Evolutionary conservation across 2,113 vertebrate species (phyloP).

Genomic region (Hydrochoerus hydrochaeris): DNA sequence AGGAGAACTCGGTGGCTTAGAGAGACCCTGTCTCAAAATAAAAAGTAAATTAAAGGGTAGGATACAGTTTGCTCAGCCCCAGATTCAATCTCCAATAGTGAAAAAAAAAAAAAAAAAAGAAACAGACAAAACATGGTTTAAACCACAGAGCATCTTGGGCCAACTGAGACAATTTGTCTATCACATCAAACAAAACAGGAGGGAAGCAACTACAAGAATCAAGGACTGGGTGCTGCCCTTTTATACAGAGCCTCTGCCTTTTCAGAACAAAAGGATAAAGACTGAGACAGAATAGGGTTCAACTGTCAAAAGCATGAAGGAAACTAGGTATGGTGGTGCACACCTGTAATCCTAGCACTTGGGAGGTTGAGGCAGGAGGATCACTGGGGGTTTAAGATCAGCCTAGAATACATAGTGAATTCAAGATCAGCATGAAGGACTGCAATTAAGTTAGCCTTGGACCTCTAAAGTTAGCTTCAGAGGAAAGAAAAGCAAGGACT

Average conservation of each 20-base stretch:
- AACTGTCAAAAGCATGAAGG: not conserved
- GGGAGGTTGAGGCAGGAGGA: too few species aligned
- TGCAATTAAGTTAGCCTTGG: not conserved
- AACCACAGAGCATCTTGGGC: not conserved
- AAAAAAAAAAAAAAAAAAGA: not conserved
- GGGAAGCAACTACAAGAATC: not conserved
- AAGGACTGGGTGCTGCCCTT: not conserved
- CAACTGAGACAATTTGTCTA: not conserved
- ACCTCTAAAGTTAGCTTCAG: not conserved
- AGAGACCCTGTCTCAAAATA: not conserved
- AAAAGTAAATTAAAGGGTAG: not conserved
- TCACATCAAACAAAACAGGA: not conserved
- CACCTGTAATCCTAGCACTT: too few species aligned
- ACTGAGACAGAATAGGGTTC: not conserved
- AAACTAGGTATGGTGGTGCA: too few species aligned
- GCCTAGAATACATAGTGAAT: too few species aligned
- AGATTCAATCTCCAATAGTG: not conserved
- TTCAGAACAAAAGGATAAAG: slow-evolving; percentile 11
- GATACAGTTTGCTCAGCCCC: not conserved
- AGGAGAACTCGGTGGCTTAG: not conserved
- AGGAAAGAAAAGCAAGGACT: not conserved
- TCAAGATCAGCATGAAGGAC: not conserved
- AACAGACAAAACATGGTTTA: not conserved
- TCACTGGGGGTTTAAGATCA: too few species aligned
- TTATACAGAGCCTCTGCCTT: not conserved